Evolutionary conservation across 2,888 invertebrate species (phyloP).

Genomic region (Eudemis profundana): DNA sequence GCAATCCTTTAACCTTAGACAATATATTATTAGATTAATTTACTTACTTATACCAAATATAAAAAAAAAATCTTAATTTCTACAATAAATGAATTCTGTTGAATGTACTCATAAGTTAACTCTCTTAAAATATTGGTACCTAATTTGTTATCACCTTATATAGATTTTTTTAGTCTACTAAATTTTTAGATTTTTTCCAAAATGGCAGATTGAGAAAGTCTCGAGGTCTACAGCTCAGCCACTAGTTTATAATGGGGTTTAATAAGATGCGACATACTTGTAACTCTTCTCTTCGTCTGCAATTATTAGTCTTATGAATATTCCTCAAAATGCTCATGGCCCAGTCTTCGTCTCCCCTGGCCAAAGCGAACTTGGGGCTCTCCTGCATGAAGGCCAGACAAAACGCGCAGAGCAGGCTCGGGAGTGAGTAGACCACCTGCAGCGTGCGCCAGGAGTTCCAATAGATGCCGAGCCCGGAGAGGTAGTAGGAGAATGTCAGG

Average conservation of each 20-base stretch:
- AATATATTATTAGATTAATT: slow-evolving; percentile 31
- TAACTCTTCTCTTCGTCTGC: slow-evolving; percentile 52
- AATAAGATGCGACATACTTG: slow-evolving; percentile 56
- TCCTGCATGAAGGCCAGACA: slow-evolving; percentile 87
- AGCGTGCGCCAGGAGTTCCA: slow-evolving; percentile 91
- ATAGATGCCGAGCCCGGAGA: slow-evolving; percentile 73
- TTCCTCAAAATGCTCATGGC: slow-evolving; percentile 77
- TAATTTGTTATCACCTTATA: too few relatives aligned
- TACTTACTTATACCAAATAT: not conserved
- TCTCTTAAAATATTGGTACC: too few relatives aligned
- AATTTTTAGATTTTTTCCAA: too few relatives aligned
- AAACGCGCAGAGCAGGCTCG: slow-evolving; percentile 85
- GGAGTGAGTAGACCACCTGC: slow-evolving; percentile 86
- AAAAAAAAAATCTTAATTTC: too few relatives aligned
- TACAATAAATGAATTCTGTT: too few relatives aligned
- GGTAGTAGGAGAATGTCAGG: slow-evolving; percentile 66
- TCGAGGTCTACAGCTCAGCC: too few relatives aligned
- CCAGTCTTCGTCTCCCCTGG: slow-evolving; percentile 82
- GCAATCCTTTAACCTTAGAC: slow-evolving; percentile 60
- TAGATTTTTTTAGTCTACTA: too few relatives aligned
- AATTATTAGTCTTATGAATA: slow-evolving; percentile 65
- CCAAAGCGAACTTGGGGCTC: slow-evolving; percentile 90
- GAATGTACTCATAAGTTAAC: too few relatives aligned
- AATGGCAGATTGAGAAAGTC: too few relatives aligned
- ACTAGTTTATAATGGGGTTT: not conserved